Evolutionary conservation across 1,140 invertebrate species (phyloP), one percentile per base, ranked within the genome.

Genomic region (Tetramorium alpestre): DNA sequence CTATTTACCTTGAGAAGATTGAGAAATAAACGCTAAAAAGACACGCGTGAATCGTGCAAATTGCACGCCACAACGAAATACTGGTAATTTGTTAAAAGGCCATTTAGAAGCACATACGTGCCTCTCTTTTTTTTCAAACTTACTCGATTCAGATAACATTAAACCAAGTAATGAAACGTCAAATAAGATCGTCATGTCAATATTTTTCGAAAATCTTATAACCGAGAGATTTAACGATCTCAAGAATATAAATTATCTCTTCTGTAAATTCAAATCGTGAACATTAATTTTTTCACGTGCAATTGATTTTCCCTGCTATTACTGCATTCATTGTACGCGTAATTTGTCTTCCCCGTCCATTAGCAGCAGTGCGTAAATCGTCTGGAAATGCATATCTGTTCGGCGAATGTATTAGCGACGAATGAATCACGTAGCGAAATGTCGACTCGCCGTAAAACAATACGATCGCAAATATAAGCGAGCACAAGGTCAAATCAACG

Each of bases 381-480:
- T 44, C 25, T 73, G 67, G 69, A 84, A 84, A 75, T 62, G 41
- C n/a, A 38, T 75, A 84, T 60, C 69, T 51, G 13, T 58, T 73
- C 5, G n/a, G 54, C 28, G n/a, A 49, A 73, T 58, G 56, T 58
- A 72, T 84, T 60, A 84, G 18, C 51, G 54, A 47, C 67, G 41
- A 73, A 8, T 75, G 54, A 84, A 73, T 84, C 69, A 60, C 13
- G 3, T 75, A 13, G 69, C 54, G 54, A 84, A 84, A 84, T 60
- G 80, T 62, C 28, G 69, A 84, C 25, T 84, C 80, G 69, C 54
- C n/a, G 41, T 75, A 75, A 84, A 84, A 84, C 13, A 84, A 73
- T 84, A 75, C 28, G 54, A 75, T 62, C n/a, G n/a, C 54, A 75
- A 73, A 33, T 60, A 75, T 22, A 60, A 58, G 25, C 54, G 33